Conservation (phyloP, 2,888 invertebrate genomes). For the Aphrophora alni region DNA sequence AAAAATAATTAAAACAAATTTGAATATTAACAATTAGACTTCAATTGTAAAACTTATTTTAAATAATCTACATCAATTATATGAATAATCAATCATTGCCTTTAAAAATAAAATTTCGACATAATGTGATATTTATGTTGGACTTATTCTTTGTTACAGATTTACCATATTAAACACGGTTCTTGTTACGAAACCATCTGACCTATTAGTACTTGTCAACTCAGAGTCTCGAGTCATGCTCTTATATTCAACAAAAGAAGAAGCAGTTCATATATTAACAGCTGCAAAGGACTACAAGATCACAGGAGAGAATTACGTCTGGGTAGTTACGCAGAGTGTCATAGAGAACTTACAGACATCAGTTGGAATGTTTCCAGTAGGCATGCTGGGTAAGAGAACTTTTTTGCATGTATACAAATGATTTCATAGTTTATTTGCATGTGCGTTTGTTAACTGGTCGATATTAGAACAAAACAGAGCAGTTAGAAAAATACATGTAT, state of each 20-base stretch:
- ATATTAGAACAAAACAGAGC: too few species aligned
- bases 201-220: conserved; percentile 81
- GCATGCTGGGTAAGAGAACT: conserved; percentile 79
- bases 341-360: conserved; percentile 80
- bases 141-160: conserved; percentile 62
- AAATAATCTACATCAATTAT: too few species aligned
- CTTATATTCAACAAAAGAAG: conserved; percentile 87
- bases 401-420: too few species aligned
- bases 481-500: too few species aligned
- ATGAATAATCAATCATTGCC: too few species aligned
- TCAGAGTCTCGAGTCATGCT: conserved; percentile 93
- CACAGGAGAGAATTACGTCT: conserved; percentile 91
- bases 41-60: too few species aligned
- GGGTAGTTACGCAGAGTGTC: conserved; percentile 96
- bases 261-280: conserved; percentile 82
- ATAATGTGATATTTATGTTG: too few species aligned
- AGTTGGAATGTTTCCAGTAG: conserved; percentile 79
- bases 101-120: too few species aligned
- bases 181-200: conserved; percentile 77
- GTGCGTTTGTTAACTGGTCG: too few species aligned
- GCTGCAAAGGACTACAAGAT: conserved; percentile 78
- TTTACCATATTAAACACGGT: conserved; percentile 88
- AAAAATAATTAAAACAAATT: too few species aligned
- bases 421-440: too few species aligned
- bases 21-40: too few species aligned